Evolutionary conservation across 1,140 invertebrate species (phyloP).

Genomic region (Euura saliciscinereae): DNA sequence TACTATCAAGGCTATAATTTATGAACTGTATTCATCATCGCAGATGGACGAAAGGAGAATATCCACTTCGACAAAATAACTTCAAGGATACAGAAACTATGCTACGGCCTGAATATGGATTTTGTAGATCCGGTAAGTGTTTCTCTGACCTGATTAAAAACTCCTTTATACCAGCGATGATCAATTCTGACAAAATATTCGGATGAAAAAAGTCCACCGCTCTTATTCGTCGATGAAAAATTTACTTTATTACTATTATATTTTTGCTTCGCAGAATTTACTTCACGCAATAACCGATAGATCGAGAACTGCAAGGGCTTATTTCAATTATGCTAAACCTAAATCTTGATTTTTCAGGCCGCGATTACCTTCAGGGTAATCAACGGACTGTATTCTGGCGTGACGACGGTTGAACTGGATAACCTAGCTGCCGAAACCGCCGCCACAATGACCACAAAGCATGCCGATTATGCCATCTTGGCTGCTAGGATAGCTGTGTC

Average conservation of each 20-base stretch:
- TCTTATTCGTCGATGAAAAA: no score
- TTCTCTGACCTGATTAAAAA: neutral
- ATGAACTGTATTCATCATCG: neutral
- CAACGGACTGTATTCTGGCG: constrained; percentile 91
- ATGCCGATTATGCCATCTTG: constrained; percentile 96
- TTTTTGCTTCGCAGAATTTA: constrained; percentile 20
- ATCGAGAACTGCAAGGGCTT: neutral
- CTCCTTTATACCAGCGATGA: no score
- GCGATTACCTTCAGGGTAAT: constrained; percentile 89
- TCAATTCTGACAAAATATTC: no score
- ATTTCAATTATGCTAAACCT: neutral
- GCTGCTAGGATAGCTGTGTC: constrained; percentile 96
- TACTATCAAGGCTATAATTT: no score
- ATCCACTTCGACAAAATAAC: constrained; percentile 99
- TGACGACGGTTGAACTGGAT: constrained; percentile 96
- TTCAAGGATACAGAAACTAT: constrained; percentile 91
- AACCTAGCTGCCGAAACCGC: constrained; percentile 97
- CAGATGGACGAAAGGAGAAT: constrained; percentile 89
- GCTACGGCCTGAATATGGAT: constrained; percentile 95
- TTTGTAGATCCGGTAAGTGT: constrained; percentile 92
- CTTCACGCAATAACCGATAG: no score
- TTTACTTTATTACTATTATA: neutral
- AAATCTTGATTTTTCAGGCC: constrained; percentile 60
- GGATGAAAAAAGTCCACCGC: no score
- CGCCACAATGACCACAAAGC: constrained; percentile 93